Conservation (phyloP, 2,888 invertebrate species). For the Spilarctia lutea region DNA sequence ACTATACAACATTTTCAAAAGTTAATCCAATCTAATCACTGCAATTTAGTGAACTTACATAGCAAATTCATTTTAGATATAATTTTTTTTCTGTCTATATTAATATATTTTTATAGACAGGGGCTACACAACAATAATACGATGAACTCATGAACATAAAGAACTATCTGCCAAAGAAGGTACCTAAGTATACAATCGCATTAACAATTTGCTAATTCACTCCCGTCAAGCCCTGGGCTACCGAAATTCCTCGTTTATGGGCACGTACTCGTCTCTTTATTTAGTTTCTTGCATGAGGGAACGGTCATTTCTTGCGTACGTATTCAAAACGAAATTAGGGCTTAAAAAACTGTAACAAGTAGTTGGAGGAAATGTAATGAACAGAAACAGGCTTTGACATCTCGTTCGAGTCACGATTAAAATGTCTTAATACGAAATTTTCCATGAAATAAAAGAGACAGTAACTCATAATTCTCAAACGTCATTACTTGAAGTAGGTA, state of each 20-base stretch:
- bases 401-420: slow-evolving; percentile 55
- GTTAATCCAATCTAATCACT: neutral
- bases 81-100: neutral
- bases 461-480: slow-evolving; percentile 70
- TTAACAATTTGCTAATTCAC: slow-evolving; percentile 57
- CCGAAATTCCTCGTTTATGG: slow-evolving; percentile 74
- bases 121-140: neutral
- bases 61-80: neutral
- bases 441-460: slow-evolving; percentile 66
- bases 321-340: slow-evolving; percentile 48
- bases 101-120: neutral
- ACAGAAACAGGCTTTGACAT: slow-evolving; percentile 49
- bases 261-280: slow-evolving; percentile 65
- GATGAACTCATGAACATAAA: slow-evolving; percentile 17
- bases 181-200: slow-evolving; percentile 38
- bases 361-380: slow-evolving; percentile 37
- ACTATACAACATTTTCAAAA: too few relatives aligned
- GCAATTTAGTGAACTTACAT: neutral
- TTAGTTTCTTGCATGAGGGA: slow-evolving; percentile 52
- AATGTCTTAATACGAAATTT: slow-evolving; percentile 60
- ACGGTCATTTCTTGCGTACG: slow-evolving; percentile 36
- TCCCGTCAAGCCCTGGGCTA: slow-evolving; percentile 75
- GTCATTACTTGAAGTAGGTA: slow-evolving; percentile 78
- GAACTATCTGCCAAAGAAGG: slow-evolving; percentile 9
- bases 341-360: slow-evolving; percentile 38